These are phyloP conservation scores for Galeruca laticollis DNA, from an alignment of 2,888 invertebrate genomes.

Conservation along the genomic window DNA sequence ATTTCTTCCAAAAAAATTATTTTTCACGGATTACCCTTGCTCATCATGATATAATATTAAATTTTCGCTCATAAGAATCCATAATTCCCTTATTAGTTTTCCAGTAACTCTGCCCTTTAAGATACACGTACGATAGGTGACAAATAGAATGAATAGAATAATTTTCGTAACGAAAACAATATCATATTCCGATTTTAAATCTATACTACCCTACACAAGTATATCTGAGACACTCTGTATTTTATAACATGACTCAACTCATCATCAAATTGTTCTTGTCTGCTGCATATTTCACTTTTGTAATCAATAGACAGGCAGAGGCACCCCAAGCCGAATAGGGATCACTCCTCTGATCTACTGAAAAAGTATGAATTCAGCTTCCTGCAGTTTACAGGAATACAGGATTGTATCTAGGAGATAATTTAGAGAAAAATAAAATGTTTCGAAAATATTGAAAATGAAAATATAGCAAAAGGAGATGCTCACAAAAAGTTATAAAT, in stretches of 20 bases:
- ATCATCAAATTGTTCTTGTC: conserved; percentile 38
- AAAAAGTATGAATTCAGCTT: conserved; percentile 26
- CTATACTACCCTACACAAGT: neutral
- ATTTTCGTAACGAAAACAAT: too few relatives aligned
- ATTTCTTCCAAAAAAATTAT: too few relatives aligned
- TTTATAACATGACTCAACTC: conserved; percentile 34
- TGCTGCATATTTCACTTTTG: conserved; percentile 36
- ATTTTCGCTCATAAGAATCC: too few relatives aligned
- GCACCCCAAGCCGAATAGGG: conserved; percentile 23
- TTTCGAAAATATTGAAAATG: neutral
- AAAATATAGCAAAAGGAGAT: too few relatives aligned
- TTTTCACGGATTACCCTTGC: too few relatives aligned
- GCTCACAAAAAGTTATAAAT: too few relatives aligned
- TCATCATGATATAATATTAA: too few relatives aligned
- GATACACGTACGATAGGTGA: too few relatives aligned
- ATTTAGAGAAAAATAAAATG: neutral
- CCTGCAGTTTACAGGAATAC: conserved; percentile 10
- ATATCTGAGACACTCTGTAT: conserved; percentile 10
- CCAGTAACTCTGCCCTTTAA: too few relatives aligned
- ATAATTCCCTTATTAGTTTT: too few relatives aligned
- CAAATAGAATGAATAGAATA: too few relatives aligned
- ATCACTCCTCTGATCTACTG: conserved; percentile 21
- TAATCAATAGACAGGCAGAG: conserved; percentile 30
- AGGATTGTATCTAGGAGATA: conserved; percentile 7
- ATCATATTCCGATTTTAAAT: too few relatives aligned